phyloP scores from a whole-genome alignment of 2,797 vertebrate species.

The Podarcis siculus region DNA sequence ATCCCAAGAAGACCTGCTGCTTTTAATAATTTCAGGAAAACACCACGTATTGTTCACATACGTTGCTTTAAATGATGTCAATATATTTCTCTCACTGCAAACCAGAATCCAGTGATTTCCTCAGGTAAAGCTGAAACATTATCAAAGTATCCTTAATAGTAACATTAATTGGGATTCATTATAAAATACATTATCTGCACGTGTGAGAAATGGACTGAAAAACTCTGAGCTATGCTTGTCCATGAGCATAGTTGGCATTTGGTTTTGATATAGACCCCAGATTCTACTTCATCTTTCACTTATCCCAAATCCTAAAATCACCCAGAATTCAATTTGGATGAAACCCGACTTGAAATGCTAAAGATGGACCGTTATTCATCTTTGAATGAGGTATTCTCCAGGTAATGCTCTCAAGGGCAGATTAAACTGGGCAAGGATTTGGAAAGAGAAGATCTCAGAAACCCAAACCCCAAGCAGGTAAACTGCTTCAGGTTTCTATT shows the following conservation, averaged over 20 bases:
- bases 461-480: neutral
- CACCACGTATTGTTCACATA: neutral
- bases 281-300: neutral
- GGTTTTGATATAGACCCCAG: neutral
- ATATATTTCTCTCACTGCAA: neutral
- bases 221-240: neutral
- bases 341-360: neutral
- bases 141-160: neutral
- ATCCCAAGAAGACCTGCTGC: neutral
- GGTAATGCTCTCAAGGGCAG: no score
- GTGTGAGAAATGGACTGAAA: neutral
- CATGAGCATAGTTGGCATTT: no score
- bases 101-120: no score
- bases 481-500: neutral
- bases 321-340: neutral
- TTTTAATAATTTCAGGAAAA: neutral
- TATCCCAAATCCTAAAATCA: neutral
- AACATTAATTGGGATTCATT: neutral
- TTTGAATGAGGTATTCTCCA: no score
- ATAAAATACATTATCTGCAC: neutral
- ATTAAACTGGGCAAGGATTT: no score
- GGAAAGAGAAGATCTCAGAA: no score
- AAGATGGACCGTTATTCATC: neutral
- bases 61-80: neutral
- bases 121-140: no score